Evolutionary conservation across 2,113 vertebrate genomes (phyloP).

Genomic region (Eudorcas thomsonii): DNA sequence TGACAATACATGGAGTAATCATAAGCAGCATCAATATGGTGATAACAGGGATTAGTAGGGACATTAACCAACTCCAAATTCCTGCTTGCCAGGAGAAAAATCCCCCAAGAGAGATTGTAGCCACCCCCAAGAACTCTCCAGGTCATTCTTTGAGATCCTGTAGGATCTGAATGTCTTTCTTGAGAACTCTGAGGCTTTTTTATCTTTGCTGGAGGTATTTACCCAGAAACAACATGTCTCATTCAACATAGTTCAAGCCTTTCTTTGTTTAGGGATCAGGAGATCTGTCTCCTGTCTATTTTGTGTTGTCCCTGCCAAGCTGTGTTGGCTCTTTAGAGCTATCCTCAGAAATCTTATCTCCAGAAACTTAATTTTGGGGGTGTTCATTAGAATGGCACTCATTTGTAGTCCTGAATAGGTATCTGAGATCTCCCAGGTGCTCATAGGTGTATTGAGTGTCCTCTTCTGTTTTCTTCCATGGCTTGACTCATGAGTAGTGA

Average conservation of each 20-base stretch:
- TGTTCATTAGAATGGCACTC: background rate
- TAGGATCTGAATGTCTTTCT: background rate
- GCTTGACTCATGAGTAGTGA: background rate
- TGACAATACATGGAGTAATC: background rate
- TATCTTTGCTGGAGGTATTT: background rate
- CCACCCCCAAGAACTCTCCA: background rate
- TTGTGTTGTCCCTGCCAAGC: background rate
- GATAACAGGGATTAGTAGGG: background rate
- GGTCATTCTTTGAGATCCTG: background rate
- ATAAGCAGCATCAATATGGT: background rate
- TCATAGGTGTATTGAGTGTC: background rate
- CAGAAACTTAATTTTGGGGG: background rate
- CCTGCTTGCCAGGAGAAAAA: background rate
- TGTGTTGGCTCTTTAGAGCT: background rate
- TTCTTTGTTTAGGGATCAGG: background rate
- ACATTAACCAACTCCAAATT: background rate
- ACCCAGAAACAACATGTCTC: background rate
- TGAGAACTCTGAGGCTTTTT: background rate
- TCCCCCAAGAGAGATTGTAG: background rate
- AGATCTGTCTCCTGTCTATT: background rate
- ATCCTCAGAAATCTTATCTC: background rate
- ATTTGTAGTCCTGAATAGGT: background rate
- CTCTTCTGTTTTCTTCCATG: background rate
- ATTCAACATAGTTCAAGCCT: background rate
- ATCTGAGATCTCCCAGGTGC: background rate